Evolutionary conservation across 2,113 vertebrate genomes (phyloP).

Genomic region (Microtus pennsylvanicus): DNA sequence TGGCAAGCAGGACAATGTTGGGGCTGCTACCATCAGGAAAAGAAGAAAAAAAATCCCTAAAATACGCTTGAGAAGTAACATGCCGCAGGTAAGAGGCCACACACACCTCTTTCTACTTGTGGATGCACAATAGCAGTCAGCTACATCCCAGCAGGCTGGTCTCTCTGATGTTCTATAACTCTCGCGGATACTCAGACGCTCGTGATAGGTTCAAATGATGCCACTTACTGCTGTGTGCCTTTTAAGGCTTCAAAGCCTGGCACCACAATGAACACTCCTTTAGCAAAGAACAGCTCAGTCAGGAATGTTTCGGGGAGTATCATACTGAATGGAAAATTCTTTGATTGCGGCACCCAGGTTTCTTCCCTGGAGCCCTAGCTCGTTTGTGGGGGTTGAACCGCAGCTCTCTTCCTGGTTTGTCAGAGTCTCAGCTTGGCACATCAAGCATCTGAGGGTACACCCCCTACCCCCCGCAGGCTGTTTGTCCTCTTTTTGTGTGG

Average conservation of each 20-base stretch:
- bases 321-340: background rate
- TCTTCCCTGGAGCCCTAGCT: background rate
- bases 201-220: constrained; percentile 7
- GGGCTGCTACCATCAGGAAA: background rate
- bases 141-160: background rate
- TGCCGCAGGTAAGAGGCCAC: background rate
- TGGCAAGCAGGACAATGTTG: background rate
- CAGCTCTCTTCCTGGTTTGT: background rate
- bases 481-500: background rate
- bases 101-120: accelerated
- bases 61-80: constrained; percentile 16
- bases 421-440: background rate
- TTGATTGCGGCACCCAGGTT: background rate
- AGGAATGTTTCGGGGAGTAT: background rate
- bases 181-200: background rate
- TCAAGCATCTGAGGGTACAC: too few relatives aligned
- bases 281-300: background rate
- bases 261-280: background rate
- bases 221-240: background rate
- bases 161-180: background rate
- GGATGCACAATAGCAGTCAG: background rate
- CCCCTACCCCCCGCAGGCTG: accelerated
- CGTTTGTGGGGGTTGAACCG: background rate
- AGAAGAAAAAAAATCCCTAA: background rate
- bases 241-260: background rate